Evolutionary conservation across 2,113 vertebrate species (phyloP), one percentile per base, ranked within the genome.

Genomic region (Sterna hirundo): DNA sequence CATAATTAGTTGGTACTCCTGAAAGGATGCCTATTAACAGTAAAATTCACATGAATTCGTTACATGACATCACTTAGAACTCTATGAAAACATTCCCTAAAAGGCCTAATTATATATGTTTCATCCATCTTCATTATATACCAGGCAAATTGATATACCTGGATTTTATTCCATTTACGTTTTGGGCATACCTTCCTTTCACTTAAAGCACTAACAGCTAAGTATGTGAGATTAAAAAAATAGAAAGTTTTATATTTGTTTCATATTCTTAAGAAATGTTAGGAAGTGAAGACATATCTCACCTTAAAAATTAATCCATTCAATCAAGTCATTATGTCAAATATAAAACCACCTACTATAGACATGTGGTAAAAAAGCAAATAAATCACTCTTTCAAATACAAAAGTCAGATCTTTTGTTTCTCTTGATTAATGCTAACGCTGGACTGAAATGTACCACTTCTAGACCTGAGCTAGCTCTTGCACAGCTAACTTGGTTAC

Each of bases 301-400:
- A 82, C 30, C 11, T 88, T 89, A 69, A 76, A 77, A 80, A 76
- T 15, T 2, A 65, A 38, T 49, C 25, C 6, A 40, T 16, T 80
- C 32, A 61, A n/a, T 65, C 74, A 74, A 70, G 21, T 49, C 1
- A 32, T 74, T 54, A 44, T 11, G 21, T 16, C 75, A 87, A 81
- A 72, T 36, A 61, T 27, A 70, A 64, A 40, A 34, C 9, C 52
- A 82, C 11, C 5, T 70, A 61, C 9, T 15, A 38, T 21, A 51
- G 4, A 49, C 18, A 58, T 7, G 44, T 1, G 1, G 15, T 16
- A 20, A 34, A 15, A 52, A 64, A 8, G 0, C 7, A 86, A 83
- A 47, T 11, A 70, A 64, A 47, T 13, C 18, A 49, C 12, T 27
- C 32, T 51, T 86, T n/a, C 52, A 76, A 80, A 88, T 19, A 70